Conservation (phyloP, 2,113 vertebrate species). For the Lepus timidus region DNA sequence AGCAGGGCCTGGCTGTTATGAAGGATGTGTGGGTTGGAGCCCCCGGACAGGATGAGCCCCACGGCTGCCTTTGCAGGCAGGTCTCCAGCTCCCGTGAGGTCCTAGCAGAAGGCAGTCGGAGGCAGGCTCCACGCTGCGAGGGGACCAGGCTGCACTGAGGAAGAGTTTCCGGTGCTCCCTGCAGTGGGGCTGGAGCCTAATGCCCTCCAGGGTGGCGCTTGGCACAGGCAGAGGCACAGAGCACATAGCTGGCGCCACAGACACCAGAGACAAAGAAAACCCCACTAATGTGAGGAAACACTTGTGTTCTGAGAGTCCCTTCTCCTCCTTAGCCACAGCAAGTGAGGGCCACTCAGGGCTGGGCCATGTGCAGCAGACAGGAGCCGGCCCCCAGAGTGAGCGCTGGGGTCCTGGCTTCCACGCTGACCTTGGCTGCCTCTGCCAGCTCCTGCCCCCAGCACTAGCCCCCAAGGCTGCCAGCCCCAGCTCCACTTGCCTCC, state of each 20-base stretch:
- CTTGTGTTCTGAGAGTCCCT: neutral
- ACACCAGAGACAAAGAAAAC: neutral
- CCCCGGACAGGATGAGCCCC: neutral
- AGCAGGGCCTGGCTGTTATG: neutral
- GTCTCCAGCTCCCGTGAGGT: too few relatives aligned
- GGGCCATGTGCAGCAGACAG: neutral
- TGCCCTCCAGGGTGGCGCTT: too few relatives aligned
- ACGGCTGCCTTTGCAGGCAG: neutral
- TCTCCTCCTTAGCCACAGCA: neutral
- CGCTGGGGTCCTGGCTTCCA: neutral
- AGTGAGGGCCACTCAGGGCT: neutral
- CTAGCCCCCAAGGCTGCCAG: neutral
- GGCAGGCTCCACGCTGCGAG: too few relatives aligned
- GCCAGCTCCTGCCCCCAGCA: neutral
- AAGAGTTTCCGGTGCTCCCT: too few relatives aligned
- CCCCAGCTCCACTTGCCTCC: neutral
- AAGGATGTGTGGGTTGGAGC: neutral
- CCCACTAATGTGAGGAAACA: neutral
- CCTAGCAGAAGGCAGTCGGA: too few relatives aligned
- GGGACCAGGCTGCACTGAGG: too few relatives aligned
- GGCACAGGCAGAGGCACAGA: too few relatives aligned
- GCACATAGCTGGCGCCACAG: too few relatives aligned
- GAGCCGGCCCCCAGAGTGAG: too few relatives aligned
- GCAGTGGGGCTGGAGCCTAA: too few relatives aligned
- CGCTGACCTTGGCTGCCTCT: neutral